phyloP scores from a whole-genome alignment of 2,113 vertebrate genomes.

The Raja brachyura region DNA sequence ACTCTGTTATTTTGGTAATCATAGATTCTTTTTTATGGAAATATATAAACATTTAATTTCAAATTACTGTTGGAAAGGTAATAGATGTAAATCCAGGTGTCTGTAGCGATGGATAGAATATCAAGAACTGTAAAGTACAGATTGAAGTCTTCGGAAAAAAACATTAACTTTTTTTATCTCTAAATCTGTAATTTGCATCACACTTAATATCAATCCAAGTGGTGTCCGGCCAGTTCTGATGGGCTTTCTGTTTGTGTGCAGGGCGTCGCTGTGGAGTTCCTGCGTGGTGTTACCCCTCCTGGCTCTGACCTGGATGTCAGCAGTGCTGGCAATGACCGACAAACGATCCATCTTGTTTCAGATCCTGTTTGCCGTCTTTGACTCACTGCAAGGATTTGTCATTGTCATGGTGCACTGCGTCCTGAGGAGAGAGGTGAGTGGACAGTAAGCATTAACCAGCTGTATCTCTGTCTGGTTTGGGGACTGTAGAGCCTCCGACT shows the following conservation, averaged over 20 bases:
- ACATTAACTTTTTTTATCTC: background rate
- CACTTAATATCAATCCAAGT: background rate
- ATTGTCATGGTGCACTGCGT: slow-evolving; percentile 99
- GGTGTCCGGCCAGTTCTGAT: background rate
- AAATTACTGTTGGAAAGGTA: background rate
- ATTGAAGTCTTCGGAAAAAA: background rate
- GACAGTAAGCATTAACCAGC: background rate
- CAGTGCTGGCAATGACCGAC: slow-evolving; percentile 97
- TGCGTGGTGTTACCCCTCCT: slow-evolving; percentile 93
- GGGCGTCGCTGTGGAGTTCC: slow-evolving; percentile 98
- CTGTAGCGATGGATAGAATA: slow-evolving; percentile 21
- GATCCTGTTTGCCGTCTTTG: slow-evolving; percentile 97
- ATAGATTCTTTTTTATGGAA: slow-evolving; percentile 13
- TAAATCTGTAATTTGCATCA: background rate
- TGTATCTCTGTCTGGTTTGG: too few species aligned
- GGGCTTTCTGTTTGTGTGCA: slow-evolving; percentile 49
- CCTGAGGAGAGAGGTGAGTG: slow-evolving; percentile 87
- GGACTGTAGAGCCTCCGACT: too few species aligned
- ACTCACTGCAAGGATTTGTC: slow-evolving; percentile 97
- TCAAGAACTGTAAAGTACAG: background rate
- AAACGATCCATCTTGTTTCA: slow-evolving; percentile 98
- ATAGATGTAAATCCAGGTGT: slow-evolving; percentile 12
- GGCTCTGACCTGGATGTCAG: slow-evolving; percentile 98
- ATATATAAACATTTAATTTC: background rate
- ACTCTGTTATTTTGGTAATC: slow-evolving; percentile 13